Conservation (phyloP, 2,113 vertebrate genomes). For the Tursiops truncatus region DNA sequence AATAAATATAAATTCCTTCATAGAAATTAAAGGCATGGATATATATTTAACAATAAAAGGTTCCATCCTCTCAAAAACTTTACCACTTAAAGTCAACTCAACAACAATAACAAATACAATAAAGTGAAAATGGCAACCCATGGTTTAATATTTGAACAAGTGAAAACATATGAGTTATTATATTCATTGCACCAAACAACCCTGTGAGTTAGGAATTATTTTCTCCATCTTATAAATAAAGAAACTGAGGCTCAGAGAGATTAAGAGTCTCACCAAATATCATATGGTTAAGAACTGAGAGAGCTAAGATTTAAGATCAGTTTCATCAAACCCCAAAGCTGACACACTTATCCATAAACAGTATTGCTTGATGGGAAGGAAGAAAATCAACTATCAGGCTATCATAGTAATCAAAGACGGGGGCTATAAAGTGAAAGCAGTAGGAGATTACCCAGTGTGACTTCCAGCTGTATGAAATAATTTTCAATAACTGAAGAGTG, state of each 20-base stretch:
- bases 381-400: background rate
- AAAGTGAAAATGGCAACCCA: background rate
- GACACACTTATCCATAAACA: background rate
- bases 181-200: background rate
- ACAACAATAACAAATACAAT: background rate
- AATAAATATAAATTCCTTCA: background rate
- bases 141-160: background rate
- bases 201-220: background rate
- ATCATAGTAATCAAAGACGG: background rate
- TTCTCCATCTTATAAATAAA: background rate
- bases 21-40: slow-evolving; percentile 12
- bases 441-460: background rate
- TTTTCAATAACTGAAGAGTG: background rate
- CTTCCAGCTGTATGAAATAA: background rate
- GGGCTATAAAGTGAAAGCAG: background rate
- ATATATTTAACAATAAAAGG: background rate
- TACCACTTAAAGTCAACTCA: background rate
- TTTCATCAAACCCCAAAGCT: background rate
- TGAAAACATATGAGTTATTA: background rate
- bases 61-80: background rate
- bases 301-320: background rate
- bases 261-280: background rate
- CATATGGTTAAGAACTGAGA: background rate
- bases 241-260: background rate
- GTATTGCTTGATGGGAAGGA: background rate